phyloP scores from a whole-genome alignment of 2,113 vertebrate species.

The Tragelaphus buxtoni region DNA sequence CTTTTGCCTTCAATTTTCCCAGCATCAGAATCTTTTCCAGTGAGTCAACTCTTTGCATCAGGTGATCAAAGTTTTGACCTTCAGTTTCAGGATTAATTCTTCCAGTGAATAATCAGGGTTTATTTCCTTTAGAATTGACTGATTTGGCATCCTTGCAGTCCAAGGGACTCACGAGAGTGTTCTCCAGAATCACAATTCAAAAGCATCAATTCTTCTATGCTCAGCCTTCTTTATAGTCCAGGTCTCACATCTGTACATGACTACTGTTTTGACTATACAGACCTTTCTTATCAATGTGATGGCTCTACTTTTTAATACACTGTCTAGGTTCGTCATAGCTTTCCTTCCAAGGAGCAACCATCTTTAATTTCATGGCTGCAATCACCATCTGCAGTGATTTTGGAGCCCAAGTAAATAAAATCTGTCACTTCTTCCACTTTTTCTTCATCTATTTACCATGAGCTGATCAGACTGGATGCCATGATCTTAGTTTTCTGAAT shows the following conservation, averaged over 20 bases:
- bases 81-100: not conserved
- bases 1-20: not conserved
- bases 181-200: not conserved
- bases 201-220: not conserved
- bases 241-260: not conserved
- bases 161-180: not conserved
- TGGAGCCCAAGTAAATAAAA: not conserved
- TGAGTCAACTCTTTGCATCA: not conserved
- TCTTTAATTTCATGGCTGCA: not conserved
- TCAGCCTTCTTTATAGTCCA: not conserved
- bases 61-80: not conserved
- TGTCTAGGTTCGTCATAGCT: not conserved
- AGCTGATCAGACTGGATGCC: not conserved
- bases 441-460: not conserved
- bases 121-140: not conserved
- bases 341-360: not conserved
- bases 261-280: not conserved
- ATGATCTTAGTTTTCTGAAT: not conserved
- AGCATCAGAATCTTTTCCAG: not conserved
- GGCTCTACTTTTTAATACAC: not conserved
- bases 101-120: not conserved
- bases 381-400: not conserved
- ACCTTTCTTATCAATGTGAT: not conserved
- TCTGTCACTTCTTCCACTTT: not conserved
- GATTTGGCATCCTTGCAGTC: not conserved